phyloP scores from a whole-genome alignment of 2,113 vertebrate genomes.

The Phaethornis superciliosus region DNA sequence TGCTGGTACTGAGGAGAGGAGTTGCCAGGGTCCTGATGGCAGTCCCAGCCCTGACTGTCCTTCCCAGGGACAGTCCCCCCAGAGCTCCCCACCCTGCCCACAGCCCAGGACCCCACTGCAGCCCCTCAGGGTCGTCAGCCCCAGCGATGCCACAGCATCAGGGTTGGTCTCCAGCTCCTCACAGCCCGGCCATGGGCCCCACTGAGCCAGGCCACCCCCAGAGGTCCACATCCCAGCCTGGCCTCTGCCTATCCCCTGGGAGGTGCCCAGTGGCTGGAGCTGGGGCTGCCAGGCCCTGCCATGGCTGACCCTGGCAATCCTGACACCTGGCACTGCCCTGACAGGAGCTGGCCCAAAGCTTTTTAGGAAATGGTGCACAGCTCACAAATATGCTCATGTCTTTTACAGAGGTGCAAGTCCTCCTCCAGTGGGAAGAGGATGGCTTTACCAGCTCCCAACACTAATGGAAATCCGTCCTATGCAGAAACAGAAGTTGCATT shows the following conservation, averaged over 20 bases:
- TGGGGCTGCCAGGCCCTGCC: neutral
- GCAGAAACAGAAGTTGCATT: neutral
- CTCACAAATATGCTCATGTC: neutral
- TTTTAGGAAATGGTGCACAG: fast-evolving
- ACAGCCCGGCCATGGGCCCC: no score
- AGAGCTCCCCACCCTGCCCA: neutral
- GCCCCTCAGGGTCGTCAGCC: neutral
- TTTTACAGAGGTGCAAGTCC: no score
- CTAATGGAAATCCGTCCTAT: neutral
- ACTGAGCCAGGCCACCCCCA: fast-evolving
- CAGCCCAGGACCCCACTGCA: neutral
- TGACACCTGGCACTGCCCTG: neutral
- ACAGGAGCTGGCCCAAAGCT: neutral
- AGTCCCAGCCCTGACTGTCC: fast-evolving
- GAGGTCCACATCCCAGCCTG: fast-evolving
- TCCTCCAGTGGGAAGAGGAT: neutral
- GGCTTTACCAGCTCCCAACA: neutral
- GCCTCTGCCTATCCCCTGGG: neutral
- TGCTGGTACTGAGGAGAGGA: neutral
- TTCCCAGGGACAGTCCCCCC: neutral
- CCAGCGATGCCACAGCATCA: fast-evolving
- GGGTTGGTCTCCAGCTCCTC: neutral
- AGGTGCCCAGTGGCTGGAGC: no score
- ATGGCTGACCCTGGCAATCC: neutral
- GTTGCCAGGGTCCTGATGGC: neutral